Evolutionary conservation across 1,140 invertebrate species (phyloP), one percentile per base, ranked within the genome.

Genomic region (Psix sp.): DNA sequence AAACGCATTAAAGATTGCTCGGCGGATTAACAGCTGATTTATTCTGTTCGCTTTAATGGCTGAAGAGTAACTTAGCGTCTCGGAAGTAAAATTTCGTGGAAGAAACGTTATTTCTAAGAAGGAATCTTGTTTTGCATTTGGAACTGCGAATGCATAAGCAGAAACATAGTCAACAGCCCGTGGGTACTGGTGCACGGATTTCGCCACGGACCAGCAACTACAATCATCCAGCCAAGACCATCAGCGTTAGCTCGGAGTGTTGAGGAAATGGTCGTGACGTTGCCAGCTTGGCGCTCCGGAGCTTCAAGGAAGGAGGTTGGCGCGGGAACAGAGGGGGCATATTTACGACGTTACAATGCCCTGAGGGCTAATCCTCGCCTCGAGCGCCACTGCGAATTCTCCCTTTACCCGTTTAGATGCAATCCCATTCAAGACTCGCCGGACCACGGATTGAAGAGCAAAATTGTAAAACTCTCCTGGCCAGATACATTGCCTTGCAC

Each of bases 261-360:
- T 51, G 57, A 75, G 78, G 77, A 73, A 84, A 83, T 77, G 72
- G 54, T 57, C 71, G 74, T 57, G 71, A 79, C 74, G 79, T 83
- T 82, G 74, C 71, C 73, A 57, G 68, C 76, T 52, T 49, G 54
- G 54, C 62, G 74, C 56, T 67, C 51, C 73, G 48, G 73, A 80
- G 72, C 79, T 78, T 48, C 42, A 56, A 67, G 72, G 49, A 66
- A 70, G 43, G 56, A 57, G 65, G 56, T 70, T 38, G 76, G 78
- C 60, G 78, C 73, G 79, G 78, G 77, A 49, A 31, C 46, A 43
- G 46, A 51, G 72, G 80, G 73, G 75, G 43, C 79, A 79, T 86
- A 86, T 87, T 87, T 86, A 87, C 85, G 84, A 86, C 78, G 83
- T 85, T 87, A 86, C 86, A 86, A 86, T 86, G 80, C 86, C 85